Conservation (phyloP, 2,888 invertebrate species). For the Bimastos eiseni region DNA sequence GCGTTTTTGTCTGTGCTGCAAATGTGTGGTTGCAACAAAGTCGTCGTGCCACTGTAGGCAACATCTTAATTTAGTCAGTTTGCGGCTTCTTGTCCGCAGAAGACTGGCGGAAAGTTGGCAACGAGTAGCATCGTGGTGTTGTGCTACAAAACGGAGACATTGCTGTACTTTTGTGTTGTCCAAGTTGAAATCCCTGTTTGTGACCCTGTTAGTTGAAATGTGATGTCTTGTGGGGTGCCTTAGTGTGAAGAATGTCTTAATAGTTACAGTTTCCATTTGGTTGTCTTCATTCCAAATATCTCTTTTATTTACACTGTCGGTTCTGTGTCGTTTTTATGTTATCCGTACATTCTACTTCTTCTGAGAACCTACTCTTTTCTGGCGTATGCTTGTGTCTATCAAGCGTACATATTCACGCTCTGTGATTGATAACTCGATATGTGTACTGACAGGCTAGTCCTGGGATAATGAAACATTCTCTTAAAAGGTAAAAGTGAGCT, state of each 20-base stretch:
- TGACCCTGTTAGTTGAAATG: neutral
- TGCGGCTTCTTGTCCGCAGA: neutral
- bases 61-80: neutral
- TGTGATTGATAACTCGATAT: neutral
- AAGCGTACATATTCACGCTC: neutral
- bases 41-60: constrained; percentile 13
- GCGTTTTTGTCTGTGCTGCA: neutral
- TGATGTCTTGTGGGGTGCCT: neutral
- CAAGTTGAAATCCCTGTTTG: neutral
- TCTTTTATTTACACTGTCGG: neutral
- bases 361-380: neutral
- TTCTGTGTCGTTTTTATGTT: neutral
- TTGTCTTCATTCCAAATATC: neutral
- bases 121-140: neutral
- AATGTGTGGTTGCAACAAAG: neutral
- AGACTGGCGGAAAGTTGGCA: neutral
- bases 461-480: neutral
- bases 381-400: neutral
- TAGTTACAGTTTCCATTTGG: neutral
- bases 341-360: neutral
- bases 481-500: neutral
- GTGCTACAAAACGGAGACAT: neutral
- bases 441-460: neutral
- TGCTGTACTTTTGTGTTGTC: neutral
- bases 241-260: neutral